Conservation (phyloP, 2,888 invertebrate species). For the Ochropleura plecta region DNA sequence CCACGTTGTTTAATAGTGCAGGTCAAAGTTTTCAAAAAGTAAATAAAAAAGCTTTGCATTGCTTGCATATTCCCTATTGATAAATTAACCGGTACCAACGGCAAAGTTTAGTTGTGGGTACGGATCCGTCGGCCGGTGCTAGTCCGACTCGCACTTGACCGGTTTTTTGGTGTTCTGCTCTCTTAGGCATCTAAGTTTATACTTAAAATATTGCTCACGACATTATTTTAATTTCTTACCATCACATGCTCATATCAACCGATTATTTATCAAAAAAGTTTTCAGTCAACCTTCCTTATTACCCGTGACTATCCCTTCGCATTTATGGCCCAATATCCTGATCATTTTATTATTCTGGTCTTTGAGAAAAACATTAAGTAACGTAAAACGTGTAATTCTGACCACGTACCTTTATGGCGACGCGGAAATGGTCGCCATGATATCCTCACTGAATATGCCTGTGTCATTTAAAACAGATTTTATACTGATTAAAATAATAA, state of each 20-base stretch:
- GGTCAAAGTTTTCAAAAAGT: no score
- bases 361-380: conserved; percentile 15
- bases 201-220: neutral
- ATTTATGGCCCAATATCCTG: neutral
- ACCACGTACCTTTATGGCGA: conserved; percentile 47
- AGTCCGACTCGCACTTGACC: no score
- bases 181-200: neutral
- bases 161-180: neutral
- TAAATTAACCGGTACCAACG: no score
- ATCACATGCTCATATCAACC: neutral
- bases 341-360: neutral
- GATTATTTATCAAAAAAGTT: neutral
- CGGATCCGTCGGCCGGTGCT: no score
- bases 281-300: neutral
- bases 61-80: no score
- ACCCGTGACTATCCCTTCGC: neutral
- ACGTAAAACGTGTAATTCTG: conserved; percentile 47
- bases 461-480: conserved; percentile 37
- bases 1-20: no score
- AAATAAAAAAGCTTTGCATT: no score
- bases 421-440: conserved; percentile 64
- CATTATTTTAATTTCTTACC: neutral
- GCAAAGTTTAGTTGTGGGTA: no score
- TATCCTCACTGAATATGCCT: conserved; percentile 61
- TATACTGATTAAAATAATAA: conserved; percentile 36